Evolutionary conservation across 2,113 vertebrate species (phyloP).

Genomic region (Lipotes vexillifer): DNA sequence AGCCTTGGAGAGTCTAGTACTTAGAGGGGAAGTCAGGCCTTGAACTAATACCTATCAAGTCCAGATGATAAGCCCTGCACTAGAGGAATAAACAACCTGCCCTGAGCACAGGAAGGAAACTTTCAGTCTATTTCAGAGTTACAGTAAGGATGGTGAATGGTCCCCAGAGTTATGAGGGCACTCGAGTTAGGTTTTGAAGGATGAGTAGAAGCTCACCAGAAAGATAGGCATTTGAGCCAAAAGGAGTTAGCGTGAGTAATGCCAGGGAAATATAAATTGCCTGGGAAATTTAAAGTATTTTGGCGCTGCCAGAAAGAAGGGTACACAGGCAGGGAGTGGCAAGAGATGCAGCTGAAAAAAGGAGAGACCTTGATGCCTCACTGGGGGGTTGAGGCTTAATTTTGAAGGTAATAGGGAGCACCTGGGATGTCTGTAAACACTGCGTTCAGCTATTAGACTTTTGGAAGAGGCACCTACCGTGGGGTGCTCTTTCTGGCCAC

Average conservation of each 20-base stretch:
- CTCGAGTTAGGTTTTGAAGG: not conserved
- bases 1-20: not conserved
- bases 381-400: not conserved
- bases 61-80: not conserved
- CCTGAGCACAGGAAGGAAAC: fast-evolving
- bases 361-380: not conserved
- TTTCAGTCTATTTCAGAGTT: not conserved
- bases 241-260: not conserved
- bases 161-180: not conserved
- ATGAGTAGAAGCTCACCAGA: not conserved
- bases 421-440: not conserved
- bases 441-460: not conserved
- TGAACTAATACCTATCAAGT: not conserved
- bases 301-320: not conserved
- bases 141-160: not conserved
- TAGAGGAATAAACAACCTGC: no score
- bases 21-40: not conserved
- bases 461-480: fast-evolving
- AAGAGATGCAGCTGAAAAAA: no score
- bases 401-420: not conserved
- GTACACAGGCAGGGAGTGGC: no score
- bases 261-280: not conserved
- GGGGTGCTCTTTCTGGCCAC: not conserved
- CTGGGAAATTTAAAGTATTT: not conserved
- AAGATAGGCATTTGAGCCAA: not conserved